These are phyloP conservation scores for Dromius quadrimaculatus DNA, from an alignment of 2,888 invertebrate species.

Conservation along the genomic window DNA sequence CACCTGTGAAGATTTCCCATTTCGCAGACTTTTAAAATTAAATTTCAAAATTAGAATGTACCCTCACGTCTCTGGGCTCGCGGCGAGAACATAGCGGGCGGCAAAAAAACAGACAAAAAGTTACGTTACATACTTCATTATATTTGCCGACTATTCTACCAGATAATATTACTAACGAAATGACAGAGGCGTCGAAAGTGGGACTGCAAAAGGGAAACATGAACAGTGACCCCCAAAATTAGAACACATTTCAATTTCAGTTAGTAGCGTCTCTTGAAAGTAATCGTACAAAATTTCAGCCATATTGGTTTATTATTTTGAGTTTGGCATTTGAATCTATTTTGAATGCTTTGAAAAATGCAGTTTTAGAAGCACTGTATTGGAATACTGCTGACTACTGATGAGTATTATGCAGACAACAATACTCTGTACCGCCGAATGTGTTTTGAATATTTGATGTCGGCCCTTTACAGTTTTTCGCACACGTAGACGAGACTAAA, in stretches of 20 bases:
- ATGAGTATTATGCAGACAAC: slow-evolving; percentile 42
- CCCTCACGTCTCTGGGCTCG: slow-evolving; percentile 26
- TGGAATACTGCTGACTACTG: slow-evolving; percentile 19
- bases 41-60: slow-evolving; percentile 35
- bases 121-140: slow-evolving; percentile 31
- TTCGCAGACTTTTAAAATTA: slow-evolving; percentile 37
- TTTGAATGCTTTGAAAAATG: not conserved
- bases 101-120: slow-evolving; percentile 22
- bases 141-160: slow-evolving; percentile 19
- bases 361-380: not conserved
- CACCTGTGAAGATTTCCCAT: slow-evolving; percentile 9
- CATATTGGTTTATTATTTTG: not conserved
- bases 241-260: no score
- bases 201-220: slow-evolving; percentile 8
- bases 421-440: slow-evolving; percentile 18
- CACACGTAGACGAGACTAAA: slow-evolving; percentile 10
- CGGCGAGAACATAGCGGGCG: no score
- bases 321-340: not conserved
- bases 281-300: not conserved
- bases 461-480: slow-evolving; percentile 39
- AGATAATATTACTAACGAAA: slow-evolving; percentile 47
- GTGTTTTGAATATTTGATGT: slow-evolving; percentile 47
- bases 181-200: slow-evolving; percentile 29
- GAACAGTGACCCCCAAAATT: no score
- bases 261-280: no score